phyloP scores from a whole-genome alignment of 2,888 invertebrate genomes.

The Callosobruchus maculatus region DNA sequence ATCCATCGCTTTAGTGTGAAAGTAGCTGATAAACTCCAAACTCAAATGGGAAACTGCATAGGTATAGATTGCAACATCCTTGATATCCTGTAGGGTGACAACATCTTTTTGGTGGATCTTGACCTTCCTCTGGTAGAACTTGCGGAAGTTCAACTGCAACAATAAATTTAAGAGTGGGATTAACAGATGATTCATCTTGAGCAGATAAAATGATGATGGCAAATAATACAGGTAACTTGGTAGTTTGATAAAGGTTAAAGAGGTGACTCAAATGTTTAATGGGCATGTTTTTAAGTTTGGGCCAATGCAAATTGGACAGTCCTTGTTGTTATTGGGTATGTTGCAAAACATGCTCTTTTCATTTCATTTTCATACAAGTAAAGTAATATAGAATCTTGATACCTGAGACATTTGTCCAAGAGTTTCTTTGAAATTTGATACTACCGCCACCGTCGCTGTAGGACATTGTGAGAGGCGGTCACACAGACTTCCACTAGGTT shows the following conservation, averaged over 20 bases:
- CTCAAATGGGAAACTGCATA: constrained; percentile 55
- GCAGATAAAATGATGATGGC: no score
- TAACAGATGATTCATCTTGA: no score
- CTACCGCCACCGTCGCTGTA: constrained; percentile 8
- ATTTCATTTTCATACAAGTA: neutral
- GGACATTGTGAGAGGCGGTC: neutral
- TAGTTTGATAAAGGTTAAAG: no score
- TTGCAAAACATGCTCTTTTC: no score
- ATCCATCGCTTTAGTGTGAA: constrained; percentile 59
- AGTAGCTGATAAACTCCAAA: constrained; percentile 58
- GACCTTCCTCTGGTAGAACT: constrained; percentile 57
- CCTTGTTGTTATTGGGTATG: no score
- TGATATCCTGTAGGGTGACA: constrained; percentile 59
- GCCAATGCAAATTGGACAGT: no score
- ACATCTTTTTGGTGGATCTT: constrained; percentile 54
- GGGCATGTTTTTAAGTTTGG: no score
- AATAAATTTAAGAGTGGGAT: constrained; percentile 1
- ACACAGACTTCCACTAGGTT: neutral
- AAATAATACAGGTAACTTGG: no score
- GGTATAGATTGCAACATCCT: constrained; percentile 58
- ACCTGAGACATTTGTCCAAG: constrained; percentile 18
- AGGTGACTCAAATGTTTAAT: no score
- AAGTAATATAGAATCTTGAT: neutral
- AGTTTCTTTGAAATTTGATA: constrained; percentile 18
- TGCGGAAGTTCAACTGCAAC: constrained; percentile 56